Base-by-base conservation (phyloP, 2,888 invertebrate species). In the Alentia gelatinosa region DNA sequence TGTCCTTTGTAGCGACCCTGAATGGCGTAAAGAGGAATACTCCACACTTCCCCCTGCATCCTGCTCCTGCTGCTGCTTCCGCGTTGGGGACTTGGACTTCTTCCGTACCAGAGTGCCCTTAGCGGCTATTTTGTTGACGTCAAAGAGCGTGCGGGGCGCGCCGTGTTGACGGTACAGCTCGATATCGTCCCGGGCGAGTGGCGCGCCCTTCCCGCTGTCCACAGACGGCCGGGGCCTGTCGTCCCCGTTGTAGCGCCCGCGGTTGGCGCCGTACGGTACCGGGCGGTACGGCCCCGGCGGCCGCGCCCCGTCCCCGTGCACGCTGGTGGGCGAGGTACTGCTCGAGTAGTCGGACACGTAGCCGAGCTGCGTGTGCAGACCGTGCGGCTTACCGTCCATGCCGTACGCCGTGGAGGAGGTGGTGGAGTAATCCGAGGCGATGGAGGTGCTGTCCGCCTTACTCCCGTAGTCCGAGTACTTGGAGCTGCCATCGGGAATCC, bases 371-470 rank as follows among this genome's bases (percentile, higher is more conserved):
- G 63, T 56, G 68, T 40, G 89, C 4, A 42, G 35, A 15, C 79
- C 74, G 35, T 88, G 75, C 39, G 90, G 39, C 86, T 89, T 91
- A 30, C 47, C 74, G 68, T 89, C 90, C 9, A 68, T 79, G 0
- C 89, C 90, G 39, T 42, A 42, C 35, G 83, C 47, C 23, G 88
- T 92, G 33, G 92, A 91, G 1, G 93, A 93, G 56, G 91, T 92
- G 15, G 93, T 92, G 12, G 93, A 93, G 75, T 92, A 93, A 84
- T 93, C 93, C 9, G 93, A 93, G 39, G 93, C 92, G 91, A 92
- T 68, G 1, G 92, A 92, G 1, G 75, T 33, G 15, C 86, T 40
- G n/a, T 92, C 92, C 26, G 89, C 84, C 19, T 89, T 86, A 74
- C 56, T 90, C 26, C 50, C 37, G 56, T 89, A 89, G 56, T 91